phyloP scores from a whole-genome alignment of 2,797 vertebrate genomes.

The Neosilurus mollespiculum region DNA sequence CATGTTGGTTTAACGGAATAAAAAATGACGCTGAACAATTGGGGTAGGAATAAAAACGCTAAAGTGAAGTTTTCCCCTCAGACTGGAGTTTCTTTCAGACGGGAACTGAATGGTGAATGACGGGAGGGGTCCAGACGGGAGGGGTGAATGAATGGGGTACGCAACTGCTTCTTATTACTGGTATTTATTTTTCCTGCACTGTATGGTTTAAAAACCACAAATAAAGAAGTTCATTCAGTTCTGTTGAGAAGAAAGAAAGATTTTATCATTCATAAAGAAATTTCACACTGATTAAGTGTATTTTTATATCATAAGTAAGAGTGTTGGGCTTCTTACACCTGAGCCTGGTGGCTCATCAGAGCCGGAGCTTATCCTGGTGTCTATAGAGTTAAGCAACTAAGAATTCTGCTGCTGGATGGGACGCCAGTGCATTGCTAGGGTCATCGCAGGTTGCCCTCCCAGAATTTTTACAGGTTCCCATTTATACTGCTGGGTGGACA shows the following conservation, averaged over 20 bases:
- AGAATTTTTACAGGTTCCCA: too few relatives aligned
- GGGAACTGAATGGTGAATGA: slow-evolving; percentile 12
- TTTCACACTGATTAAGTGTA: background rate
- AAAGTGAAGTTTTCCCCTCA: background rate
- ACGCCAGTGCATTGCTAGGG: too few relatives aligned
- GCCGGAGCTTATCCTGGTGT: too few relatives aligned
- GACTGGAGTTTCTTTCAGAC: background rate
- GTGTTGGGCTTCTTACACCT: too few relatives aligned
- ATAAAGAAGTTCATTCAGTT: background rate
- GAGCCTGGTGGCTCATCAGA: too few relatives aligned
- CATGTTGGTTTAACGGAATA: slow-evolving; percentile 29
- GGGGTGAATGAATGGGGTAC: background rate
- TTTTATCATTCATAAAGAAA: background rate
- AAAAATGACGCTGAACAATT: slow-evolving; percentile 18
- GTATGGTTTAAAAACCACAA: background rate
- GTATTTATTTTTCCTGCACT: slow-evolving; percentile 12
- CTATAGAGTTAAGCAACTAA: too few relatives aligned
- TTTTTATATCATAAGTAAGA: background rate
- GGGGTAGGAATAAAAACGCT: slow-evolving; percentile 17
- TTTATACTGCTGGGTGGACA: too few relatives aligned
- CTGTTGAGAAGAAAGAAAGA: background rate
- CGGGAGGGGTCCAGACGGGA: slow-evolving; percentile 2
- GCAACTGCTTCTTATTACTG: slow-evolving; percentile 1
- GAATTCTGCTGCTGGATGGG: too few relatives aligned
- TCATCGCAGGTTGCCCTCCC: too few relatives aligned